These are phyloP conservation scores for Centropristis striata DNA, from an alignment of 2,113 vertebrate species.

Conservation along the genomic window DNA sequence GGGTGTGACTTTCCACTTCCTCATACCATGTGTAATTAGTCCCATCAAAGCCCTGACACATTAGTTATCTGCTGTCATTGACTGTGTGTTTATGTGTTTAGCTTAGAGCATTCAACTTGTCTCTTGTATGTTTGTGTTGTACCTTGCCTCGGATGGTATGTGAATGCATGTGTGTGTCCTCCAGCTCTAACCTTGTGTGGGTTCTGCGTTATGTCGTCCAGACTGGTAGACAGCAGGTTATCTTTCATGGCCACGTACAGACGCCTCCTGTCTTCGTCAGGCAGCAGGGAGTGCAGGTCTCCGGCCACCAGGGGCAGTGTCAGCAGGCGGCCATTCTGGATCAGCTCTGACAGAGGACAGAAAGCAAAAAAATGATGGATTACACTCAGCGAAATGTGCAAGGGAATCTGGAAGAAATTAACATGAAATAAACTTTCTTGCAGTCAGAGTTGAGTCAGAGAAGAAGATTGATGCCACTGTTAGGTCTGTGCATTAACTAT, in stretches of 20 bases:
- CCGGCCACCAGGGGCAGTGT: slow-evolving; percentile 81
- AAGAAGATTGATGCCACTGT: neutral
- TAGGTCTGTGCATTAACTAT: neutral
- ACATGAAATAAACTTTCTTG: neutral
- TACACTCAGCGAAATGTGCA: neutral
- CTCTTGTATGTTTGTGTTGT: neutral
- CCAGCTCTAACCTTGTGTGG: slow-evolving; percentile 81
- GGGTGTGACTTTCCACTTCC: slow-evolving; percentile 37
- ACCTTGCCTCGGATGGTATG: slow-evolving; percentile 6
- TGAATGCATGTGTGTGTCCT: slow-evolving; percentile 18
- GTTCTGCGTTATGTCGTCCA: slow-evolving; percentile 87
- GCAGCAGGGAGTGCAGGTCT: slow-evolving; percentile 84
- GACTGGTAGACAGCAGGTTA: slow-evolving; percentile 83
- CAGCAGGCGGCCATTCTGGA: slow-evolving; percentile 84
- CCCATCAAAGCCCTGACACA: slow-evolving; percentile 8
- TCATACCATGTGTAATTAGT: slow-evolving; percentile 7
- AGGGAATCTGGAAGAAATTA: neutral
- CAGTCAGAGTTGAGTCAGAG: neutral
- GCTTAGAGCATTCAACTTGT: slow-evolving; percentile 4
- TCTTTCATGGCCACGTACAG: slow-evolving; percentile 88
- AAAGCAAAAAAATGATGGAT: neutral
- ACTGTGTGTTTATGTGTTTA: neutral
- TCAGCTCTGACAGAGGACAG: slow-evolving; percentile 76
- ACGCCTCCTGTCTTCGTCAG: slow-evolving; percentile 82
- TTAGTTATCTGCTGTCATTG: slow-evolving; percentile 20